Evolutionary conservation across 2,888 invertebrate species (phyloP).

Genomic region (Agrilus biguttatus): DNA sequence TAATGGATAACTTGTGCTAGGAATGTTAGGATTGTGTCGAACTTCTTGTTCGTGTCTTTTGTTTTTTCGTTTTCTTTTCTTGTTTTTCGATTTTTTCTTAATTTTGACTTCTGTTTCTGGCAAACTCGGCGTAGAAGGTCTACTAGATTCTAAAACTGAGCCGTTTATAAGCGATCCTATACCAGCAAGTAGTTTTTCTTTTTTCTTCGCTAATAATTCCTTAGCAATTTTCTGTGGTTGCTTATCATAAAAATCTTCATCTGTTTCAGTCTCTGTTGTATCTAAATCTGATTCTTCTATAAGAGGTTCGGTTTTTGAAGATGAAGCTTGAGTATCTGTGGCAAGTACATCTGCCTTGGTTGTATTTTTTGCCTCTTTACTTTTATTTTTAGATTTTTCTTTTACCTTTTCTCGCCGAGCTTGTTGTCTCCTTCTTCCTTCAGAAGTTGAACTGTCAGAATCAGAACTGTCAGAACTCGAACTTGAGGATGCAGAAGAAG

Average conservation of each 20-base stretch:
- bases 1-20: conserved; percentile 9
- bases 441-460: conserved; percentile 47
- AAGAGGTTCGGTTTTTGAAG: conserved; percentile 37
- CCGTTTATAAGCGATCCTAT: conserved; percentile 46
- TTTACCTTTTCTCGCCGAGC: conserved; percentile 31
- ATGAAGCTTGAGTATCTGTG: conserved; percentile 30
- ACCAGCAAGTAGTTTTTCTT: conserved; percentile 50
- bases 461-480: conserved; percentile 34
- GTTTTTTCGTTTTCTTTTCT: conserved; percentile 33
- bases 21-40: conserved; percentile 11
- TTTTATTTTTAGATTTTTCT: conserved; percentile 23
- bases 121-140: conserved; percentile 47
- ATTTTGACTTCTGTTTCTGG: conserved; percentile 37
- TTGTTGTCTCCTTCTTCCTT: conserved; percentile 30
- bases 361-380: conserved; percentile 30
- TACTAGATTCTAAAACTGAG: conserved; percentile 44
- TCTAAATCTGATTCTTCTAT: conserved; percentile 73
- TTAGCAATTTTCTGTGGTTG: conserved; percentile 63
- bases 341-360: conserved; percentile 37
- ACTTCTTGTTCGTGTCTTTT: conserved; percentile 30
- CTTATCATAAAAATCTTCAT: conserved; percentile 79
- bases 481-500: conserved; percentile 45
- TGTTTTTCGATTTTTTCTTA: conserved; percentile 48
- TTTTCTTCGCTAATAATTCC: conserved; percentile 59
- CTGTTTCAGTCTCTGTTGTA: conserved; percentile 72